Percentiles rank a stretch among this genome's conserved stretches.
Evolutionary conservation across 2,113 vertebrate species (phyloP).

Genomic region (Chamaetylas fuelleborni): DNA sequence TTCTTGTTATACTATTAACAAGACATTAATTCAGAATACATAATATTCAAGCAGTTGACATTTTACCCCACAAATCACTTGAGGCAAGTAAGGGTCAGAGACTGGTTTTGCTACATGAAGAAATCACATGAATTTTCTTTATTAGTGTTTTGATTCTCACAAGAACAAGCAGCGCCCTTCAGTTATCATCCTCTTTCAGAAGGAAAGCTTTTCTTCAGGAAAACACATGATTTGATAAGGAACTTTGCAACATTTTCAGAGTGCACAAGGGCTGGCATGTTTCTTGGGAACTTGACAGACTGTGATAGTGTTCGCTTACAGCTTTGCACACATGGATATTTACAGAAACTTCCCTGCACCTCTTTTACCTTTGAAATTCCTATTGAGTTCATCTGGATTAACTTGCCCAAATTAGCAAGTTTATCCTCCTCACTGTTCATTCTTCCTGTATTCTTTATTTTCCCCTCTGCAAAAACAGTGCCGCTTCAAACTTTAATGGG

Average conservation of each 20-base stretch:
- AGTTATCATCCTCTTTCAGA: not conserved
- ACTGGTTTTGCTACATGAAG: not conserved
- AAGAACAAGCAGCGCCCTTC: not conserved
- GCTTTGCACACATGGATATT: not conserved
- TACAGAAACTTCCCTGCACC: not conserved
- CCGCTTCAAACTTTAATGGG: not conserved
- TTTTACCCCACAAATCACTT: not conserved
- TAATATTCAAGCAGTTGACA: not conserved
- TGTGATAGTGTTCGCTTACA: rapidly evolving
- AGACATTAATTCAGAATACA: not conserved
- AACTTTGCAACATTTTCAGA: not conserved
- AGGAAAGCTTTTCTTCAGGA: not conserved
- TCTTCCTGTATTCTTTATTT: not conserved
- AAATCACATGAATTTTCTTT: conserved; percentile 8
- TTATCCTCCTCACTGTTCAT: not conserved
- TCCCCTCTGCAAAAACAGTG: not conserved
- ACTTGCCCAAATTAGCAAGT: not conserved
- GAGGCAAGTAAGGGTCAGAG: not conserved
- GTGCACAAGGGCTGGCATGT: not conserved
- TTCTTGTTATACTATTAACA: not conserved
- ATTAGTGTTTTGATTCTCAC: not conserved
- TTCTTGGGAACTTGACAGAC: not conserved
- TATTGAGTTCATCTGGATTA: not conserved
- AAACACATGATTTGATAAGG: not conserved
- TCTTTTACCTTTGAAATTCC: not conserved